Conservation (phyloP, 2,888 invertebrate species). For the Anthoptus insignis region DNA sequence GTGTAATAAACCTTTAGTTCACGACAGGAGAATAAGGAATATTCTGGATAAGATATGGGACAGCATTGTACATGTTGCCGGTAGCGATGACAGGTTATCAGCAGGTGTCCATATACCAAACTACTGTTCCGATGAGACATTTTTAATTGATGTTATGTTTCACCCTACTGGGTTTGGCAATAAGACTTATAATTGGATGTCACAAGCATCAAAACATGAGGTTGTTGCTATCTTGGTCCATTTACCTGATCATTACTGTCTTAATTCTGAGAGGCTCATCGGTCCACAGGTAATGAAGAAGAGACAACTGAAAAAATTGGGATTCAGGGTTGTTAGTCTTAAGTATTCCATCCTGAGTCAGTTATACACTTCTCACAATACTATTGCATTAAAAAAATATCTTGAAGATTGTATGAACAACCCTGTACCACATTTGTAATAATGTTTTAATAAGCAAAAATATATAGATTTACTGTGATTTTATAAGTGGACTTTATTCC, state of each 20-base stretch:
- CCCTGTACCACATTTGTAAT: constrained; percentile 59
- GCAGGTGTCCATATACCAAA: constrained; percentile 82
- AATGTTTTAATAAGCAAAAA: no score
- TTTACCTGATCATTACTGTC: constrained; percentile 89
- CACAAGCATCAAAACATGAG: constrained; percentile 70
- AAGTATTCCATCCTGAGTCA: constrained; percentile 83
- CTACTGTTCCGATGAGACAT: constrained; percentile 86
- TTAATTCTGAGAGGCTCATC: constrained; percentile 82
- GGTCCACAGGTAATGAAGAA: constrained; percentile 89
- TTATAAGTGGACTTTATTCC: constrained; percentile 41
- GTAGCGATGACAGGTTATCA: constrained; percentile 78
- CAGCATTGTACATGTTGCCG: constrained; percentile 73
- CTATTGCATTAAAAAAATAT: constrained; percentile 81
- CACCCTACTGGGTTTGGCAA: constrained; percentile 77
- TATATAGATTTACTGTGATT: constrained; percentile 14
- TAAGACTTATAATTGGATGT: constrained; percentile 78
- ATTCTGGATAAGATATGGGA: constrained; percentile 78
- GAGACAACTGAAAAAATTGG: constrained; percentile 88
- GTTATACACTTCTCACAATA: constrained; percentile 77
- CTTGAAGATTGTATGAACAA: constrained; percentile 74
- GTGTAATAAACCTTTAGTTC: constrained; percentile 78
- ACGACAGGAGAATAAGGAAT: constrained; percentile 84
- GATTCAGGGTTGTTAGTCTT: constrained; percentile 88
- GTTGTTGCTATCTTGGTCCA: constrained; percentile 88
- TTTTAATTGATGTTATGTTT: constrained; percentile 87